Percentiles rank a stretch among this genome's conserved stretches.
These are phyloP conservation scores for Scartelaos histophorus DNA, from an alignment of 2,113 vertebrate species.

Conservation along the genomic window DNA sequence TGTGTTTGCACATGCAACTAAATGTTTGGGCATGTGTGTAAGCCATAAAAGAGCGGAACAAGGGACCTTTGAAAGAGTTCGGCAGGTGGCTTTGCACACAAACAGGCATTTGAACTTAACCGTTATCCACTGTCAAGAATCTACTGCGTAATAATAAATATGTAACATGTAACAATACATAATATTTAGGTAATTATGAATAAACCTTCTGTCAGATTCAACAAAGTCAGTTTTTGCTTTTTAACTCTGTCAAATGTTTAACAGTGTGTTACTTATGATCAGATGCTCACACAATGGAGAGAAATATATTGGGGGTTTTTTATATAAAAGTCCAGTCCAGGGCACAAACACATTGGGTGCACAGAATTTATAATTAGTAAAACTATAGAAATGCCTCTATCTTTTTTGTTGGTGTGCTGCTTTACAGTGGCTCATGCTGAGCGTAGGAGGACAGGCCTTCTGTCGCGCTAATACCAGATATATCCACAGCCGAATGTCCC, in stretches of 20 bases:
- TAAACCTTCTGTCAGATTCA: background rate
- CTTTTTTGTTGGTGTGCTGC: constrained; percentile 25
- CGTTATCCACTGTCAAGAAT: background rate
- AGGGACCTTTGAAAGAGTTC: constrained; percentile 12
- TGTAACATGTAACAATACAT: background rate
- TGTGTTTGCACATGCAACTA: constrained; percentile 44
- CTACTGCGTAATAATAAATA: background rate
- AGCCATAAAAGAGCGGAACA: constrained; percentile 9
- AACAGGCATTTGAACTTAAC: background rate
- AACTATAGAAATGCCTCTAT: constrained; percentile 14
- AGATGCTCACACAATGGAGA: background rate
- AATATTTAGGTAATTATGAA: background rate
- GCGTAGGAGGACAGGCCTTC: constrained; percentile 70
- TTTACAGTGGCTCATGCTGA: constrained; percentile 67
- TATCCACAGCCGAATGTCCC: constrained; percentile 42
- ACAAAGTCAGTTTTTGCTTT: background rate
- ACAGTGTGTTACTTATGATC: background rate
- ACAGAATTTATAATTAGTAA: constrained; percentile 43
- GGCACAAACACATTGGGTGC: constrained; percentile 8
- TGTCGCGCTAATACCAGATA: constrained; percentile 70
- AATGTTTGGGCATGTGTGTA: constrained; percentile 23
- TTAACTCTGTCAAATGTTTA: background rate
- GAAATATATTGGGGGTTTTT: background rate
- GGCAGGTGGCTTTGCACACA: constrained; percentile 7
- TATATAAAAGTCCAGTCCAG: background rate